Evolutionary conservation across 2,797 vertebrate species (phyloP).

Genomic region (Chelmon rostratus): DNA sequence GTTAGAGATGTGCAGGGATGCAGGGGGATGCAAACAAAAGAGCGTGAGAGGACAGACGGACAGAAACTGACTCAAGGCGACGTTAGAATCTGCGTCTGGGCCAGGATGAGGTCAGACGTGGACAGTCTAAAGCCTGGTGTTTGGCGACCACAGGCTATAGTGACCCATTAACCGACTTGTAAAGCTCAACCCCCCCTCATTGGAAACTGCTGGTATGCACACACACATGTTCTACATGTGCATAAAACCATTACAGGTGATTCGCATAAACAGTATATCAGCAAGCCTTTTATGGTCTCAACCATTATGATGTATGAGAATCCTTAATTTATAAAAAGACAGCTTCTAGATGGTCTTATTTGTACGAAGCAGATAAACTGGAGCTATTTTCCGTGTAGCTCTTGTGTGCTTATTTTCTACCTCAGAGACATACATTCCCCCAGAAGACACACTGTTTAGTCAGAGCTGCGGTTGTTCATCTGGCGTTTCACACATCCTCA

Average conservation of each 20-base stretch:
- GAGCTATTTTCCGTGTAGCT: neutral
- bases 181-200: constrained; percentile 43
- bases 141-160: constrained; percentile 59
- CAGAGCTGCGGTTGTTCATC: constrained; percentile 16
- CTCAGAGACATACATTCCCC: constrained; percentile 5
- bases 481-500: constrained; percentile 19
- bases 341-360: neutral
- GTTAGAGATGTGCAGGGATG: neutral
- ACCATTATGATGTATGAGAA: neutral
- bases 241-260: neutral
- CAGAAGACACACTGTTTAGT: constrained; percentile 26
- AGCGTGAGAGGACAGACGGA: constrained; percentile 17
- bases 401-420: constrained; percentile 2
- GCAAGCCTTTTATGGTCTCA: neutral
- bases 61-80: constrained; percentile 36
- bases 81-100: constrained; percentile 45
- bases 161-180: constrained; percentile 68
- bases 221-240: constrained; percentile 4
- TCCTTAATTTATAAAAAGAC: neutral
- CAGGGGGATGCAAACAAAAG: neutral
- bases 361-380: constrained; percentile 9
- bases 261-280: neutral
- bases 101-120: constrained; percentile 61
- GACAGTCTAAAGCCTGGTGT: constrained; percentile 50
- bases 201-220: constrained; percentile 52